A percentile compares a stretch with the other conserved stretches of the same genome.
Evolutionary conservation across 1,140 invertebrate genomes (phyloP).

Genomic region (Nasonia giraulti): DNA sequence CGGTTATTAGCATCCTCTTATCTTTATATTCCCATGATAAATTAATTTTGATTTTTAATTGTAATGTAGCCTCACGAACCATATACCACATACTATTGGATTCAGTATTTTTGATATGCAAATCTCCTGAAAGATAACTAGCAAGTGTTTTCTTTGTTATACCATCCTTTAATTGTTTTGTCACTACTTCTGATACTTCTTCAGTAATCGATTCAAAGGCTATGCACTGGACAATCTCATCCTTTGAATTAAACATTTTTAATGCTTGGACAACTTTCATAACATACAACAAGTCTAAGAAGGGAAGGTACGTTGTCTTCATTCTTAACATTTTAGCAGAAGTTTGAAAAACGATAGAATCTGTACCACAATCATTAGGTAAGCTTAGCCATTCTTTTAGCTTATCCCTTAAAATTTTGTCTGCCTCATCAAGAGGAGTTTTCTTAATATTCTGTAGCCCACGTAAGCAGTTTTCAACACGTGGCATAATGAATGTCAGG

Average conservation of each 20-base stretch:
- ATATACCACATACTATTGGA: background rate
- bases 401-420: conserved; percentile 8
- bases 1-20: background rate
- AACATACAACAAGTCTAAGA: conserved; percentile 22
- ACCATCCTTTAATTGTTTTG: background rate
- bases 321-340: background rate
- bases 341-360: conserved; percentile 1
- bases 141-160: background rate
- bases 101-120: background rate
- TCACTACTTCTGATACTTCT: background rate
- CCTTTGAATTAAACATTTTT: conserved; percentile 17
- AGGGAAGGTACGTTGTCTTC: background rate
- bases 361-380: background rate
- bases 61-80: background rate
- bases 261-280: conserved; percentile 36
- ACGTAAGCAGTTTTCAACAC: conserved; percentile 29
- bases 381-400: conserved; percentile 13
- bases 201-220: background rate
- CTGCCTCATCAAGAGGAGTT: background rate
- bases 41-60: conserved; percentile 18
- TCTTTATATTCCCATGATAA: background rate
- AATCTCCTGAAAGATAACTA: conserved; percentile 1
- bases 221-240: conserved; percentile 3
- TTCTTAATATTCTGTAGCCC: conserved; percentile 1
- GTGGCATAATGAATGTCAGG: background rate